These are phyloP conservation scores for Thalpophila matura DNA, from an alignment of 2,888 invertebrate genomes.

Conservation along the genomic window DNA sequence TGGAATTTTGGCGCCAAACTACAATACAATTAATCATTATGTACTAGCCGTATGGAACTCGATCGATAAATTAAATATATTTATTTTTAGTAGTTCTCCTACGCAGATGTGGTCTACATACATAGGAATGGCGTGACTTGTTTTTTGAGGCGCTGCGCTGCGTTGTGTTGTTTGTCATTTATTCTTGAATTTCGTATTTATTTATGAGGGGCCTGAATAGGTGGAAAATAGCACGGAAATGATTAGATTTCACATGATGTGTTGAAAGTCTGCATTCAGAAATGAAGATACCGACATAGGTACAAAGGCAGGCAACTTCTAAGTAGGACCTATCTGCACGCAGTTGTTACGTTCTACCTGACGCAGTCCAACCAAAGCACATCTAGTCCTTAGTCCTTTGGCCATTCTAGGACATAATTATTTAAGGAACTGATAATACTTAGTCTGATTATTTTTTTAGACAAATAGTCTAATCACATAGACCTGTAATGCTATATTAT, in stretches of 20 bases:
- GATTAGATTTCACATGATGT: constrained; percentile 39
- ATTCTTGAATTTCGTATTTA: constrained; percentile 75
- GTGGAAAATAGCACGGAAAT: constrained; percentile 71
- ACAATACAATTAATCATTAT: constrained; percentile 74
- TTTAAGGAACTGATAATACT: too few species aligned
- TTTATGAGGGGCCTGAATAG: constrained; percentile 80
- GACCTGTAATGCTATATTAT: too few species aligned
- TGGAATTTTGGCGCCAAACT: constrained; percentile 88
- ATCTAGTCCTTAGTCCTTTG: too few species aligned
- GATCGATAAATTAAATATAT: constrained; percentile 52
- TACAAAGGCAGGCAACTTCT: too few species aligned
- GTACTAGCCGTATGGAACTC: constrained; percentile 37
- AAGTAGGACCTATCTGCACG: too few species aligned
- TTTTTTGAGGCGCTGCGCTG: constrained; percentile 62
- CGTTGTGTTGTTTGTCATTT: constrained; percentile 66
- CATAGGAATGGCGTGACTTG: constrained; percentile 65
- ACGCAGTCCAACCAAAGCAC: too few species aligned
- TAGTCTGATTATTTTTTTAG: too few species aligned
- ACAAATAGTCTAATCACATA: too few species aligned
- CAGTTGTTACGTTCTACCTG: too few species aligned
- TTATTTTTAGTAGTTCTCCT: constrained; percentile 44
- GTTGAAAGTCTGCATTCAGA: constrained; percentile 13
- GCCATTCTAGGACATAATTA: too few species aligned
- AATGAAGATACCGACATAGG: neutral
- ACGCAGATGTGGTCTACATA: constrained; percentile 56